Percentiles rank a stretch among this genome's conserved stretches.
phyloP scores from a whole-genome alignment of 2,888 invertebrate species.

The Microctonus brassicae region DNA sequence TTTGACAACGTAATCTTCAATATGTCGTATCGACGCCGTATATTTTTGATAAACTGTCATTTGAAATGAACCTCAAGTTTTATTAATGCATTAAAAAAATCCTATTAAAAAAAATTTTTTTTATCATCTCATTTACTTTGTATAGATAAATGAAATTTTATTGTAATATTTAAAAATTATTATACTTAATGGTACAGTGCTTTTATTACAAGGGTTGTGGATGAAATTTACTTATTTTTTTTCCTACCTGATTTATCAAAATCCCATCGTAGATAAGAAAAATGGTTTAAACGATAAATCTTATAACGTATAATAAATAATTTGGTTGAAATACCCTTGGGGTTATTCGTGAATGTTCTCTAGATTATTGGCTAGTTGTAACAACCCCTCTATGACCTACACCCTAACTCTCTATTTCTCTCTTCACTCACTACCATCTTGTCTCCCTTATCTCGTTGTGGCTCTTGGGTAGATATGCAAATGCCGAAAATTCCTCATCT shows the following conservation, averaged over 20 bases:
- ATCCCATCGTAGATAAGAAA: background rate
- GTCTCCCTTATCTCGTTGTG: conserved; percentile 4
- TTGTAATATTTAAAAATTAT: too few species aligned
- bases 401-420: background rate
- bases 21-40: too few species aligned
- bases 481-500: conserved; percentile 35
- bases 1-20: too few species aligned
- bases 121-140: too few species aligned
- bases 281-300: background rate
- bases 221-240: too few species aligned
- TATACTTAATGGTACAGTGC: too few species aligned
- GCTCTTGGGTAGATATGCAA: conserved; percentile 45
- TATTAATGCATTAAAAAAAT: too few species aligned
- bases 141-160: too few species aligned
- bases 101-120: too few species aligned
- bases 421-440: background rate
- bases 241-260: background rate
- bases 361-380: conserved; percentile 34
- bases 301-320: background rate
- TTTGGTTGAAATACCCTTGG: background rate
- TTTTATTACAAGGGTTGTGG: too few species aligned
- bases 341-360: background rate
- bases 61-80: too few species aligned
- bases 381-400: background rate
- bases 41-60: too few species aligned